Conservation (phyloP, 2,888 invertebrate genomes). For the Parasteatoda lunata region DNA sequence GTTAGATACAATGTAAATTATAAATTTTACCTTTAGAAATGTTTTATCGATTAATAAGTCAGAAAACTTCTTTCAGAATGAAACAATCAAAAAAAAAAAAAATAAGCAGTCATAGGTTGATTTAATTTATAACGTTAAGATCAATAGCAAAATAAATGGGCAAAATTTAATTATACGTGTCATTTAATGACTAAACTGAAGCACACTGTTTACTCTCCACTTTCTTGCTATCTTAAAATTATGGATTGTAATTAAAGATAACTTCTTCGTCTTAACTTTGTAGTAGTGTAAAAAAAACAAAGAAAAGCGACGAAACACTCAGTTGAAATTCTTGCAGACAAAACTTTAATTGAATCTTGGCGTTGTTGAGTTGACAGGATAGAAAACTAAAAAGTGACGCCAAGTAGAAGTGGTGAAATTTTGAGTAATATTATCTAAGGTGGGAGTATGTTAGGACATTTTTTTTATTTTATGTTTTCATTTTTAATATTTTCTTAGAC, state of each 20-base stretch:
- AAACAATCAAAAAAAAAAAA: neutral
- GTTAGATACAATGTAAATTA: no score
- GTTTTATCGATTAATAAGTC: no score
- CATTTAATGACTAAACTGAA: conserved; percentile 38
- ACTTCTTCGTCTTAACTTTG: conserved; percentile 29
- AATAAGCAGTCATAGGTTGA: neutral
- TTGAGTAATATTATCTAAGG: neutral
- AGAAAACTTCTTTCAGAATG: neutral
- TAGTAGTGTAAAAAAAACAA: conserved; percentile 19
- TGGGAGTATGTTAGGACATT: no score
- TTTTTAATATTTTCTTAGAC: no score
- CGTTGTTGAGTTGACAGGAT: conserved; percentile 15
- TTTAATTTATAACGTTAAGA: conserved; percentile 46
- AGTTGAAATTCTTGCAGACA: conserved; percentile 16
- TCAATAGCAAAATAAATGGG: conserved; percentile 43
- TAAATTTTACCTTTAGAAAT: no score
- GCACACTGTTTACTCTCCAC: conserved; percentile 39
- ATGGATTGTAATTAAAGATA: conserved; percentile 46
- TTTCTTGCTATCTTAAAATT: conserved; percentile 20
- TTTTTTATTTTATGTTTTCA: no score
- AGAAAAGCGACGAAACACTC: neutral
- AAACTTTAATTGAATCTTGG: conserved; percentile 42
- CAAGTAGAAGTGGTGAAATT: neutral
- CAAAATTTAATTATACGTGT: conserved; percentile 54
- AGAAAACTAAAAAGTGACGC: conserved; percentile 2